A percentile compares a stretch with the other conserved stretches of the same genome.
phyloP scores from a whole-genome alignment of 2,888 invertebrate genomes.

The Tenthredo livida region DNA sequence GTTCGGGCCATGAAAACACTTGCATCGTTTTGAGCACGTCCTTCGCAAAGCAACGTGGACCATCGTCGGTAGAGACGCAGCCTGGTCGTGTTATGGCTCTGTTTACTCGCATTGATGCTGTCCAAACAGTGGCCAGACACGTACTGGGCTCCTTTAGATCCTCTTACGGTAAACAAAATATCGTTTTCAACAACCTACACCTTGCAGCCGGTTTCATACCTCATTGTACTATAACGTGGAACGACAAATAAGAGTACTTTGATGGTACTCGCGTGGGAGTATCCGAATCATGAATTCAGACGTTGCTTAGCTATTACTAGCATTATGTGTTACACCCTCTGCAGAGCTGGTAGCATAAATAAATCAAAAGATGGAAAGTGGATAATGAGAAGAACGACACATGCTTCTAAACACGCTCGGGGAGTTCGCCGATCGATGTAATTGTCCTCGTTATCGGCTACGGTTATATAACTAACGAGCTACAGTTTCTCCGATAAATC shows the following conservation, averaged over 20 bases:
- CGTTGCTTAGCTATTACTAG: neutral
- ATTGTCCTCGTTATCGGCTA: slow-evolving; percentile 18
- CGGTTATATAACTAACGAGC: neutral
- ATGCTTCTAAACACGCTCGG: neutral
- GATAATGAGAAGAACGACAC: slow-evolving; percentile 22
- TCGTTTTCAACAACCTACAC: slow-evolving; percentile 45
- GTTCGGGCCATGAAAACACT: neutral
- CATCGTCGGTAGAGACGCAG: slow-evolving; percentile 32
- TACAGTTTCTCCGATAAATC: neutral
- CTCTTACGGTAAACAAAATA: slow-evolving; percentile 52
- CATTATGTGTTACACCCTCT: neutral
- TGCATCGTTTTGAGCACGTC: slow-evolving; percentile 30
- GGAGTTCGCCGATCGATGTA: slow-evolving; percentile 16
- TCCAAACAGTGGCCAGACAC: slow-evolving; percentile 53
- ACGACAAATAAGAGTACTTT: neutral
- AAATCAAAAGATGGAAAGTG: slow-evolving; percentile 1
- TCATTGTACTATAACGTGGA: neutral
- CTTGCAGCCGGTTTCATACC: slow-evolving; percentile 16
- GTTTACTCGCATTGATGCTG: slow-evolving; percentile 53
- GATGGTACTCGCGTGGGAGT: neutral
- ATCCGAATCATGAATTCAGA: neutral
- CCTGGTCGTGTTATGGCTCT: slow-evolving; percentile 42
- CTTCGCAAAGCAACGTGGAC: slow-evolving; percentile 22
- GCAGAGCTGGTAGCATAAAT: neutral
- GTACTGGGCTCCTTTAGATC: slow-evolving; percentile 49